A percentile compares a stretch with the other conserved stretches of the same genome.
Evolutionary conservation across 2,113 vertebrate species (phyloP).

Genomic region (Ictalurus furcatus): DNA sequence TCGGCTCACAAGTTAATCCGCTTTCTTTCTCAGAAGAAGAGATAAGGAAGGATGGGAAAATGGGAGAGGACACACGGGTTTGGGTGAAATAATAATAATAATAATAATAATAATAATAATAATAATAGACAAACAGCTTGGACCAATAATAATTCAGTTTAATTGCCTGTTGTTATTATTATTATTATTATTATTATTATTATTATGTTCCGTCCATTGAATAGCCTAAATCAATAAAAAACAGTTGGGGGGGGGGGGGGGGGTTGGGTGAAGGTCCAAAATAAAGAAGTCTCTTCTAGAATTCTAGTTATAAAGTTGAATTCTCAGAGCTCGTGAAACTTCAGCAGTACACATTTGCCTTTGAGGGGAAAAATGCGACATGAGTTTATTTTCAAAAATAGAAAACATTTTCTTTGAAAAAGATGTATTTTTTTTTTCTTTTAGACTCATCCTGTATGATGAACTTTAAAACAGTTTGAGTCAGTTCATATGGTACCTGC

Average conservation of each 20-base stretch:
- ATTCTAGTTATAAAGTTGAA: not conserved
- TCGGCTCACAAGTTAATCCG: conserved; percentile 95
- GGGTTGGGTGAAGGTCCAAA: too few species aligned
- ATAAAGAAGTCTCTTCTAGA: not conserved
- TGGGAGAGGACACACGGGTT: conserved; percentile 49
- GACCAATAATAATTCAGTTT: not conserved
- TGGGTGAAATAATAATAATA: conserved; percentile 40
- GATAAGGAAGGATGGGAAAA: conserved; percentile 49
- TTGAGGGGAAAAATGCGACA: too few species aligned
- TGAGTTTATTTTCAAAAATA: not conserved
- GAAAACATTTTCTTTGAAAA: not conserved
- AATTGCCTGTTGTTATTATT: not conserved
- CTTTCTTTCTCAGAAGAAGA: conserved; percentile 75
- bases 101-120: conserved; percentile 33
- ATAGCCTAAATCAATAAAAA: not conserved
- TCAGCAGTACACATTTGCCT: not conserved
- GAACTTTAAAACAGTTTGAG: not conserved
- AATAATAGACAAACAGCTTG: not conserved
- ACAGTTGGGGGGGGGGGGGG: too few species aligned
- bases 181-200: not conserved
- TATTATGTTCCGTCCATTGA: not conserved
- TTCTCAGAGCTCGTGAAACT: not conserved
- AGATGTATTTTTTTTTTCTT: not conserved
- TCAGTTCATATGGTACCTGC: not conserved
- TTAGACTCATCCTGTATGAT: not conserved